Evolutionary conservation across 2,797 vertebrate species (phyloP), one percentile per base, ranked within the genome.

Genomic region (Nyctalus aviator): DNA sequence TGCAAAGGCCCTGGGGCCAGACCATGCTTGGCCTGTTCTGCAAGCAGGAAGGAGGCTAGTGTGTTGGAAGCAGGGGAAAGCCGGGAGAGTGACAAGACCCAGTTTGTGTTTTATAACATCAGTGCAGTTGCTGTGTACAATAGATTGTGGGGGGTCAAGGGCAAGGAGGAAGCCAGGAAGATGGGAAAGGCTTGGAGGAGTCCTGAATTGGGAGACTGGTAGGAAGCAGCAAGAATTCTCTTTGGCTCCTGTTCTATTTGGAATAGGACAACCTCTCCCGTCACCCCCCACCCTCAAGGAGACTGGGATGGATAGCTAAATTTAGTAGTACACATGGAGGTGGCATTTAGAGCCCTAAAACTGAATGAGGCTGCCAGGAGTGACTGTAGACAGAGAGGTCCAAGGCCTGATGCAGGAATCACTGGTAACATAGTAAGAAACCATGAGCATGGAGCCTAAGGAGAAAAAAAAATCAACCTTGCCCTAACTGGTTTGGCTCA

Each of bases 1-100:
- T 83, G 55, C 64, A 86, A 92, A 94, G 82, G 44, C 50, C 87
- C 30, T 35, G 81, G 13, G 85, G 76, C 64, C 55, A 62, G 53
- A 64, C 41, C 53, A 30, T 7, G 15, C 69, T 12, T 66, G 77
- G 27, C 30, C 35, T n/a, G 27, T 73, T 88, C 46, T 88, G 64
- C 64, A 41, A 78, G 55, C 71, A 30, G 64, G 44, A 87, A 72
- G 46, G 53, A 82, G 37, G 62, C 27, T 55, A 44, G 55, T 50
- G 37, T 44, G 41, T 37, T 30, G 57, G 81, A 68, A 69, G 30
- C 30, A 30, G 46, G 57, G 64, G 53, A 50, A 46, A 37, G 44
- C 53, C 10, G 2, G 25, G 35, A 30, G 55, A 53, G 9, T 10
- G 81, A 53, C 46, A 64, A 6, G 17, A 79, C 59, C 37, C 66